phyloP scores from a whole-genome alignment of 2,113 vertebrate genomes.

The Urocynchramus pylzowi region DNA sequence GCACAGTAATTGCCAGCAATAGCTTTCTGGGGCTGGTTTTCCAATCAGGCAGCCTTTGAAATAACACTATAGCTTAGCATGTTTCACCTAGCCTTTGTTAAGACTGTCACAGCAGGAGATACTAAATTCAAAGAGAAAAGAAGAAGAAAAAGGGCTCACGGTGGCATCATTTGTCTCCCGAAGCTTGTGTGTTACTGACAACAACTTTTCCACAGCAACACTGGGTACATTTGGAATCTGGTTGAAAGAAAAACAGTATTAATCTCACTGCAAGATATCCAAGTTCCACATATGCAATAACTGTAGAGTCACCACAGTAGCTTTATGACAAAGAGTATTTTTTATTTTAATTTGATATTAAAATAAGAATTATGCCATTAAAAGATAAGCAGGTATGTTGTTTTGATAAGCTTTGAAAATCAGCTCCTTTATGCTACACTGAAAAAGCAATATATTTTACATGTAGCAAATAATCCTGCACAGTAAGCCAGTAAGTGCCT shows the following conservation, averaged over 20 bases:
- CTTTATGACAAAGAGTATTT: neutral
- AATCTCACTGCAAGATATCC: neutral
- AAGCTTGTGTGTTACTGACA: conserved; percentile 88
- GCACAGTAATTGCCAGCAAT: neutral
- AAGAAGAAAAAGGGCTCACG: conserved; percentile 68
- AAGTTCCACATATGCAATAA: neutral
- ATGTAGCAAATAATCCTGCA: neutral
- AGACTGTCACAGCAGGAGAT: neutral
- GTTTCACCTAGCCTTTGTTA: neutral
- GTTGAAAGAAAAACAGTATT: neutral
- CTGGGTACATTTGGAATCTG: conserved; percentile 81
- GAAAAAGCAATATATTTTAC: neutral
- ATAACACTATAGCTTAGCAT: neutral
- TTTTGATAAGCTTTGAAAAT: neutral
- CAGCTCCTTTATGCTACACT: neutral
- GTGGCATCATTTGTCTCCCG: conserved; percentile 84
- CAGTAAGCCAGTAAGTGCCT: neutral
- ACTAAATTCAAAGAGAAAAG: neutral
- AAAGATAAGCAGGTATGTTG: neutral
- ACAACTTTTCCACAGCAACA: conserved; percentile 82
- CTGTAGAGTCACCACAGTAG: neutral
- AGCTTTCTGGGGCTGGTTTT: neutral
- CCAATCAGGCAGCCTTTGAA: neutral
- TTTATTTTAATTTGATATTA: neutral
- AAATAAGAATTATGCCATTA: neutral